Evolutionary conservation across 2,888 invertebrate genomes (phyloP), one percentile per base, ranked within the genome.

Genomic region (Leptopterna dolabrata): DNA sequence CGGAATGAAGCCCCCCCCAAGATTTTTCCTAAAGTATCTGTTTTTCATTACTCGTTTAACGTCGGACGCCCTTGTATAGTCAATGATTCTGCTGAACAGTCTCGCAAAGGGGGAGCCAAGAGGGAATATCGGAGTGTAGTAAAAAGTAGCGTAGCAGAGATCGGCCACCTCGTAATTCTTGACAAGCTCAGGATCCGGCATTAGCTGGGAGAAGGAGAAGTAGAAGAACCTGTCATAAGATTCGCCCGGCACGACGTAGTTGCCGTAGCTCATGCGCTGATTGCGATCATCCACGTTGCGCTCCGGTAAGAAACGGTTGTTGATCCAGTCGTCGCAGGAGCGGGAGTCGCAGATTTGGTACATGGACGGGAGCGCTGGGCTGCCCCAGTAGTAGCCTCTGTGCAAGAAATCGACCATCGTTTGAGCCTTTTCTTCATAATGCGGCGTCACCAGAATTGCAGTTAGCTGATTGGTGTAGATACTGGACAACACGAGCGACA

Each of bases 231-330:
- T 29, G 36, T 24, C 45, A n/a, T 45, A n/a, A 0, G 51, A 30
- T 51, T 87, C 87, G 1, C 87, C 87, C 0, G 71, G 71, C 0
- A 87, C 45, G 30, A 82, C 45, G 41, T 80, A 87, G 30, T 81
- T 81, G 13, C 81, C 81, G 0, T 71, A 16, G 19, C 19, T 30
- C 87, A 87, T 87, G n/a, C 87, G 70, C 3, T 45, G 29, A 19
- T 82, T 70, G 14, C 80, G 81, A 14, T 87, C 87, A 13, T 81
- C 29, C 30, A 71, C 47, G 16, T 30, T 30, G 4, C 71, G 43
- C 24, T 71, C 71, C 0, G 27, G 82, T 7, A 43, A 16, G 41
- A 81, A 87, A 27, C 87, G 41, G 9, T 30, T 30, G 6, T 29
- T 16, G 1, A 24, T 16, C 87, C 87, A 87, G 2, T 63, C 24